These are phyloP conservation scores for Falco columbarius DNA, from an alignment of 2,797 vertebrate genomes.

Conservation along the genomic window DNA sequence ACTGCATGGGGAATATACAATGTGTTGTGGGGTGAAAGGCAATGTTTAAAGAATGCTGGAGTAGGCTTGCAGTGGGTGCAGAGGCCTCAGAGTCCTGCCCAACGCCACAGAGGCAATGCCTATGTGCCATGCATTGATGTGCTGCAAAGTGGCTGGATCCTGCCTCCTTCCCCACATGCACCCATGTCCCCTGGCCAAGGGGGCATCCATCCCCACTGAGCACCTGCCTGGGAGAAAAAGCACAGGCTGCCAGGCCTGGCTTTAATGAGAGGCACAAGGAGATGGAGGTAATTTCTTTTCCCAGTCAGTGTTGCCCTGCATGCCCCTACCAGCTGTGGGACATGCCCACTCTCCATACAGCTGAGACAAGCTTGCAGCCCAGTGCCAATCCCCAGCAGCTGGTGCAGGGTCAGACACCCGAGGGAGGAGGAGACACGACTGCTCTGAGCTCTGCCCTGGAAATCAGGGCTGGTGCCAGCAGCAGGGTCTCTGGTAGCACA, in stretches of 20 bases:
- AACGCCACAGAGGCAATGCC: fast-evolving
- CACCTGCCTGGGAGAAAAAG: background rate
- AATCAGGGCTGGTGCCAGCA: background rate
- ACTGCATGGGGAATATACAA: background rate
- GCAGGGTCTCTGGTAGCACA: background rate
- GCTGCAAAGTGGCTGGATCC: background rate
- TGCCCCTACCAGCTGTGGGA: background rate
- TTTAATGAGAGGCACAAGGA: background rate
- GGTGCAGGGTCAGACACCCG: fast-evolving
- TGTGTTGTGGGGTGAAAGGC: background rate
- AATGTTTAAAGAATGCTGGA: background rate
- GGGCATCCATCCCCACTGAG: background rate
- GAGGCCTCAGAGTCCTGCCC: background rate
- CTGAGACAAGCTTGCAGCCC: background rate
- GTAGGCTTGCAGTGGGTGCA: background rate
- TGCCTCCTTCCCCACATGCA: background rate
- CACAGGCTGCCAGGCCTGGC: background rate
- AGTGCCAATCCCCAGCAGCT: fast-evolving
- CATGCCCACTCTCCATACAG: fast-evolving
- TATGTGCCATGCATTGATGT: background rate
- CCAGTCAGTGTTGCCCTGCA: background rate
- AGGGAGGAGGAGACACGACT: background rate
- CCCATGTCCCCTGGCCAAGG: background rate
- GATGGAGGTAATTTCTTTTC: background rate
- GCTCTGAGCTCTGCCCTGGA: background rate